Evolutionary conservation across 2,888 invertebrate species (phyloP), one percentile per base, ranked within the genome.

Genomic region (Cephus runcator): DNA sequence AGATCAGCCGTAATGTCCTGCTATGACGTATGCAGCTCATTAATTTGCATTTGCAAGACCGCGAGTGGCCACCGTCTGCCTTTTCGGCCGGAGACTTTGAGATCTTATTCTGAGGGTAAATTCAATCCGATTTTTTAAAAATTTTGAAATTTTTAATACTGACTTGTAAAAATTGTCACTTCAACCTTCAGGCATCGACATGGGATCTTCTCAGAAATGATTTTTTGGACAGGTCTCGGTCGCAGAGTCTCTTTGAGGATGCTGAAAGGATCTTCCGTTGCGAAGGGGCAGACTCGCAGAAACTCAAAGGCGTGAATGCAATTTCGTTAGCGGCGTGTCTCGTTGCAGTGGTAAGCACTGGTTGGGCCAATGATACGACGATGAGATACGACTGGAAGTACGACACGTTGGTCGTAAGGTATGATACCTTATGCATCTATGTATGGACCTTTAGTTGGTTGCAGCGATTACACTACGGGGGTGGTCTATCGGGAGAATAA

Each of bases 11-110:
- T 87, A 86, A 87, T 85, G 86, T 84, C 79, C 83, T 83, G 85
- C 81, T 84, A 84, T 83, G 88, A 88, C 86, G 86, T 88, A 87
- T 87, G 84, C 84, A 80, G 77, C 84, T 87, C 88, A 87, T 88
- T 88, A 87, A 87, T 87, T 86, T 85, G 87, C 85, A 87, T 88
- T 87, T 85, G 87, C 84, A 82, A 83, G 84, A 83, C 83, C 23
- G 83, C 82, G 82, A 80, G n/a, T 76, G 76, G 76, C 73, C 69
- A 71, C 79, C 73, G 76, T 79, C 82, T 75, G 40, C 76, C 73
- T 77, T 69, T 77, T 80, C 76, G 77, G 73, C 78, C 9, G 23
- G 23, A 56, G 80, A 79, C 78, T 80, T 79, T 82, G 79, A 81
- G 80, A 78, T 80, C 81, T 81, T 78, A 81, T 79, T 81, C 78